Base-by-base conservation (phyloP, 1,140 invertebrate species). In the Chelonus insularis region DNA sequence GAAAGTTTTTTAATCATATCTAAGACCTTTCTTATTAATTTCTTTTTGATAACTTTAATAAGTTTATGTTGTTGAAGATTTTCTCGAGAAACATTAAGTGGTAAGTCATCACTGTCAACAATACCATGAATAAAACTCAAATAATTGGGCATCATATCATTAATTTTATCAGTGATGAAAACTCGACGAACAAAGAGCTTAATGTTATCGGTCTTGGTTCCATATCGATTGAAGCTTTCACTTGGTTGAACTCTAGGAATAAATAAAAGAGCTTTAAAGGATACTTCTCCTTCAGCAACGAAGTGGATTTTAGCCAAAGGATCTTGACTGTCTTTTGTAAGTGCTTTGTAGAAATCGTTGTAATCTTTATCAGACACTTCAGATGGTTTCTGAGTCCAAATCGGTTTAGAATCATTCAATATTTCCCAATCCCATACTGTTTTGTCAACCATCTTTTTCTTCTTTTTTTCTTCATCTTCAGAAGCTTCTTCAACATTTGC, bases 131-230 rank as follows among this genome's bases (percentile, higher is more conserved):
- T 87, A 76, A 99, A 99, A 50, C 85, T 90, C 62, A 99, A 84
- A 76, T 99, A 99, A 77, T 96, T 98, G 50, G 98, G 98, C 90
- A 99, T 95, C 90, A 99, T 95, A 73, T 99, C 97, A 74, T 96
- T 95, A 83, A 99, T 99, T 83, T 99, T 95, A 72, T 99, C 97
- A 11, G 97, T 99, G 78, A 99, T 99, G 80, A 99, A 99, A 11
- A 99, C 97, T 60, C 97, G 85, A 65, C 97, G 86, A 9, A 99
- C 97, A 75, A 96, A 99, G 32, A 98, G 82, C 83, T 98, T 98
- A 69, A 98, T 98, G 76, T 96, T 93, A 75, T 98, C 95, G 1
- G 90, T 90, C 67, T 93, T 92, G 60, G 95, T 94, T 62, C 96
- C 97, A 74, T 98, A 98, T 74, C 90, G 89, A 77, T 95, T 96